A percentile compares a stretch with the other conserved stretches of the same genome.
Evolutionary conservation across 2,113 vertebrate species (phyloP).

Genomic region (Pituophis catenifer): DNA sequence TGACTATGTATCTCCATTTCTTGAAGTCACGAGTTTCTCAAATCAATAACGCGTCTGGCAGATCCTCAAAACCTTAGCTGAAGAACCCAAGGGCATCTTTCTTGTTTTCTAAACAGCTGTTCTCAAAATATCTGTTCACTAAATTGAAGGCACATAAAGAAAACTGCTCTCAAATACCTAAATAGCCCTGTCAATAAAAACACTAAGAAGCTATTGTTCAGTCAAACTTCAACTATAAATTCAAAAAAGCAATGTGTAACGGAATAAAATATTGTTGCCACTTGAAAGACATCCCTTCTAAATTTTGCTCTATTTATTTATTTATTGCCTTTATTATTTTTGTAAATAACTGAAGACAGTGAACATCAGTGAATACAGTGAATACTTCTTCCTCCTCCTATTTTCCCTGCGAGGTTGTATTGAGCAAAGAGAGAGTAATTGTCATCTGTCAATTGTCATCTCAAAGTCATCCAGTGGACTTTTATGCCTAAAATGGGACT

Average conservation of each 20-base stretch:
- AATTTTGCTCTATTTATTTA: not conserved
- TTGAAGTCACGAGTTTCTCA: not conserved
- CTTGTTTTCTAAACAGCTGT: conserved; percentile 7
- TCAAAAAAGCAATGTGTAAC: not conserved
- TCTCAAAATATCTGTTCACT: conserved; percentile 22
- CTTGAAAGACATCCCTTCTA: not conserved
- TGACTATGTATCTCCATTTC: conserved; percentile 15
- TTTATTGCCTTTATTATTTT: not conserved
- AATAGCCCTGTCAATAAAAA: conserved; percentile 19
- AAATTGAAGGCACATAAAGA: conserved; percentile 29
- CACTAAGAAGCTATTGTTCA: not conserved
- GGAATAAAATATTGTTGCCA: not conserved
- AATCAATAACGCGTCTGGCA: conserved; percentile 1
- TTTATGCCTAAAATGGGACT: not conserved
- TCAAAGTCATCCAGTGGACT: not conserved
- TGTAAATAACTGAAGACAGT: not conserved
- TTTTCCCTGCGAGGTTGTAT: not conserved
- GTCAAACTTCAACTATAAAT: not conserved
- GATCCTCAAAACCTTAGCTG: conserved; percentile 8
- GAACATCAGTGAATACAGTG: not conserved
- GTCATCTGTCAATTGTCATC: not conserved
- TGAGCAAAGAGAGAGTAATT: not conserved
- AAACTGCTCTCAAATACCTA: conserved; percentile 8
- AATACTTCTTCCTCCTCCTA: not conserved
- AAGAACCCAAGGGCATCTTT: conserved; percentile 19